Evolutionary conservation across 2,113 vertebrate species (phyloP), one percentile per base, ranked within the genome.

Genomic region (Melanerpes aurifrons): DNA sequence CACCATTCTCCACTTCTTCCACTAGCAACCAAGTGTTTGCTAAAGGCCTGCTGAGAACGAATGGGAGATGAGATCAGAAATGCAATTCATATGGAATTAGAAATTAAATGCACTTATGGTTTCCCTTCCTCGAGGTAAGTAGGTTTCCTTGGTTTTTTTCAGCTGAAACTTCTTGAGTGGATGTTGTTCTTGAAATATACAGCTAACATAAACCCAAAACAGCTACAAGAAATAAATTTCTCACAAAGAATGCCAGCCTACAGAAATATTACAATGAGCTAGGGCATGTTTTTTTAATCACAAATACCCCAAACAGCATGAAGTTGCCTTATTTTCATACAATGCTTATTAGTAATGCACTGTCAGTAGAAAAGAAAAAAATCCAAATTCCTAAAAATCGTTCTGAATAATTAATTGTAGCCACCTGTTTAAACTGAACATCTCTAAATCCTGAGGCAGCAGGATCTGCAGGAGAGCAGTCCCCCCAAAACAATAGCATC

Each of bases 321-420:
- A 56, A 83, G 32, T 89, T 94, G 75, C 82, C 87, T 96, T 93
- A 47, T 94, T 97, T 96, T 88, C 95, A 10, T 64, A 91, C 69
- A 94, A 91, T 94, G 72, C 81, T 82, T 94, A 82, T 82, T 96
- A 54, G 57, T 90, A 90, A 78, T 81, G 67, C 58, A 31, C 67
- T 82, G 92, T 96, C 93, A 89, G 58, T 70, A 86, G 82, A 75
- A 87, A 93, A 90, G 40, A 40, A 72, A 81, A 35, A 72, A 83
- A 82, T 83, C 47, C 28, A 53, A 85, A 80, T 69, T 95, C 78
- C 76, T 77, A 62, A 92, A 96, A 96, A 82, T 81, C 2, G 73
- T 48, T 88, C 69, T 97, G 86, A 96, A 96, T 97, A 91, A 95
- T 95, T 95, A 89, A 94, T 72, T 86, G 56, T 70, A 95, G 92